Conservation (phyloP, 2,113 vertebrate species). For the Urocolius indicus region DNA sequence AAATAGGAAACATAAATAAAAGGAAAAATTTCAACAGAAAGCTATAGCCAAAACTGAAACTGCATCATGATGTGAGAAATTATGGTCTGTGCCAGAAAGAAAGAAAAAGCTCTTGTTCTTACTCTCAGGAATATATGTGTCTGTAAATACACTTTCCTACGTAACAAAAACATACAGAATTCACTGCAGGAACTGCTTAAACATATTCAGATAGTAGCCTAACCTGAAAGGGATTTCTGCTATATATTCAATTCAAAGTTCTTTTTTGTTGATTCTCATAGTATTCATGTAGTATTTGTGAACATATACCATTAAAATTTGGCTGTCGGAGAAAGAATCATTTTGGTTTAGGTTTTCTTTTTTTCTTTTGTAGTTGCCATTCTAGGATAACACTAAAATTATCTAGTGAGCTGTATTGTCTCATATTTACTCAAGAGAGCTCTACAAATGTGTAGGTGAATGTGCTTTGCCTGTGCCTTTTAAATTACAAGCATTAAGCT, state of each 20-base stretch:
- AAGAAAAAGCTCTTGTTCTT: background rate
- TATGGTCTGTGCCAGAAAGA: background rate
- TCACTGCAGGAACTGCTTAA: background rate
- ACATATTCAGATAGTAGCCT: background rate
- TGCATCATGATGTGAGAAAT: conserved; percentile 3
- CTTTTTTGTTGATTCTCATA: background rate
- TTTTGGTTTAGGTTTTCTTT: background rate
- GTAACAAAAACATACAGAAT: background rate
- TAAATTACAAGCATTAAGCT: conserved; percentile 28
- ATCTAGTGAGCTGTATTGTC: background rate
- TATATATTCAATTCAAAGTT: background rate
- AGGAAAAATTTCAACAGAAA: background rate
- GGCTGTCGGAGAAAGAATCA: background rate
- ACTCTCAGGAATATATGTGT: background rate
- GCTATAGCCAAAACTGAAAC: background rate
- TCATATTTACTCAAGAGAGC: background rate
- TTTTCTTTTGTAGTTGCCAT: background rate
- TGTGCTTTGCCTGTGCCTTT: conserved; percentile 7
- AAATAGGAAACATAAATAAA: background rate
- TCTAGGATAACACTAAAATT: background rate
- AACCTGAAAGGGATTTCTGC: background rate
- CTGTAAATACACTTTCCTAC: background rate
- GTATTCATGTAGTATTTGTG: background rate
- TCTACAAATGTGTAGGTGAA: background rate
- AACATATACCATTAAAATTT: background rate